These are phyloP conservation scores for Chrysodeixis includens DNA, from an alignment of 2,888 invertebrate genomes.

Conservation along the genomic window DNA sequence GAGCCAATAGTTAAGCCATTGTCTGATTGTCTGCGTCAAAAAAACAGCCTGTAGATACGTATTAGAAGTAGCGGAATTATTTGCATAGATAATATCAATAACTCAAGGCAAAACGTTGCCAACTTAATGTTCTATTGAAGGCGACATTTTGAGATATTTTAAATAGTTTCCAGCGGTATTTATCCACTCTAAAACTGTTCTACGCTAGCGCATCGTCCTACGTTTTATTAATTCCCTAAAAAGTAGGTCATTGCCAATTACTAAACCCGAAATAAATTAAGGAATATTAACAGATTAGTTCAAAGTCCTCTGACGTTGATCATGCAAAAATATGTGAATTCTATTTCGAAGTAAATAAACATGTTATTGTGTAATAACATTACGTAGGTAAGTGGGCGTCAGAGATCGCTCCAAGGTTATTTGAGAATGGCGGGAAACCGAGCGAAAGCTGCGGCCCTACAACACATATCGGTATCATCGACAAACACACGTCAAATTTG, in stretches of 20 bases:
- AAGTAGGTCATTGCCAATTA: constrained; percentile 33
- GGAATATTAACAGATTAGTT: constrained; percentile 33
- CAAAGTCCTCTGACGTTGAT: constrained; percentile 52
- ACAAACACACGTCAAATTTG: constrained; percentile 49
- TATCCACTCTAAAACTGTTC: neutral
- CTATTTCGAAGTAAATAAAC: constrained; percentile 75
- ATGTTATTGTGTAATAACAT: constrained; percentile 76
- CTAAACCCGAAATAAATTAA: constrained; percentile 26
- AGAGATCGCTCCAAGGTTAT: constrained; percentile 78
- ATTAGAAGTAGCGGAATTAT: neutral
- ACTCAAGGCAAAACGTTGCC: neutral
- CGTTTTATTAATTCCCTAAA: neutral
- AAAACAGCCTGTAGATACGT: too few species aligned
- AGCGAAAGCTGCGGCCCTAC: constrained; percentile 62
- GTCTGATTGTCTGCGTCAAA: too few species aligned
- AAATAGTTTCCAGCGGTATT: neutral
- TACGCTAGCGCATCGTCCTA: neutral
- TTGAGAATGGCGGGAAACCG: constrained; percentile 78
- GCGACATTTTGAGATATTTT: neutral
- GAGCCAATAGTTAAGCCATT: too few species aligned
- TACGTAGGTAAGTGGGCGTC: constrained; percentile 76
- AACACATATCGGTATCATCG: constrained; percentile 35
- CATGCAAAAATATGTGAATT: constrained; percentile 69
- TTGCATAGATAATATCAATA: neutral
- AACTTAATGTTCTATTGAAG: neutral